These are phyloP conservation scores for Epinotia nisella DNA, from an alignment of 2,888 invertebrate genomes.

Conservation along the genomic window DNA sequence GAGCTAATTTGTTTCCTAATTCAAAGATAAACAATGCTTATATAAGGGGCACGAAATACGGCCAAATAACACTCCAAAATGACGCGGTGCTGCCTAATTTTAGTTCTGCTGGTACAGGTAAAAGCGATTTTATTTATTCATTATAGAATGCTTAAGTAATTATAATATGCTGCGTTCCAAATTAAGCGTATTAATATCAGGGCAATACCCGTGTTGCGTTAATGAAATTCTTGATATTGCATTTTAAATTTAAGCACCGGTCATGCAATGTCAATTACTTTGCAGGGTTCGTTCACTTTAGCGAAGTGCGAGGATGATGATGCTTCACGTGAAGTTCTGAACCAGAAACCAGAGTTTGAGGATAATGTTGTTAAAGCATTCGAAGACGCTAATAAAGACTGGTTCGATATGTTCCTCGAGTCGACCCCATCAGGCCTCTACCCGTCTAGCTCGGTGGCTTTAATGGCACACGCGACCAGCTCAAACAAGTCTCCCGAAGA, in stretches of 20 bases:
- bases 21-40: constrained; percentile 55
- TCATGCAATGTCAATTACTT: constrained; percentile 44
- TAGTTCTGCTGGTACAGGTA: constrained; percentile 74
- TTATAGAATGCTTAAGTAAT: not conserved
- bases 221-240: not conserved
- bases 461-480: constrained; percentile 68
- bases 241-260: constrained; percentile 4
- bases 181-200: not conserved
- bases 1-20: constrained; percentile 62
- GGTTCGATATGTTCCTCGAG: constrained; percentile 64
- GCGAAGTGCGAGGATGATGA: constrained; percentile 53
- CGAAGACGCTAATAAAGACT: constrained; percentile 59
- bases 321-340: constrained; percentile 50
- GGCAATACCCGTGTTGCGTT: not conserved
- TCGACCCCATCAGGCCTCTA: constrained; percentile 56
- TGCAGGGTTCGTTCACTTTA: constrained; percentile 63
- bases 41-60: constrained; percentile 21
- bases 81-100: constrained; percentile 65
- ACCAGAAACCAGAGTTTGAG: constrained; percentile 51
- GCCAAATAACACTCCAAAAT: constrained; percentile 56
- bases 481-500: constrained; percentile 71
- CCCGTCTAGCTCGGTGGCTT: constrained; percentile 63
- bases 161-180: not conserved
- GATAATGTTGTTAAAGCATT: constrained; percentile 56
- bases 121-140: constrained; percentile 42